Evolutionary conservation across 2,888 invertebrate genomes (phyloP), one percentile per base, ranked within the genome.

Genomic region (Agriopis marginaria): DNA sequence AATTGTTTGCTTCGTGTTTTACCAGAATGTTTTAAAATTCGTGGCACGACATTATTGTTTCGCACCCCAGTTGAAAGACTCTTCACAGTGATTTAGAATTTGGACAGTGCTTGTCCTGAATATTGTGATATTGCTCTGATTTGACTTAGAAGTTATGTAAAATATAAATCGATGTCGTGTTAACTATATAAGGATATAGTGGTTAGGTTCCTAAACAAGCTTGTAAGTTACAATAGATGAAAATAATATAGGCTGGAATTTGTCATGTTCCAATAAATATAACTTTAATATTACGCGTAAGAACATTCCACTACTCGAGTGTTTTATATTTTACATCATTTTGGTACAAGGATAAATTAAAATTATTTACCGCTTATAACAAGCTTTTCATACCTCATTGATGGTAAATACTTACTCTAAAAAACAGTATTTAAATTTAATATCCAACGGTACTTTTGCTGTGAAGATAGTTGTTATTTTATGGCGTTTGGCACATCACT

Each of bases 91-190:
- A 66, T 78, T 78, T 74, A 63, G 63, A 72, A 73, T 79, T 75
- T 71, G 91, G 91, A 84, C 88, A 75, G 65, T 69, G 73, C 67
- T 73, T 79, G 88, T 90, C 89, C 89, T 82, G 83, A 86, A 89
- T 89, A 91, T 67, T 93, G 93, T 93, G 93, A 93, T 93, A 93
- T 92, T 92, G 89, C 88, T 87, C 90, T 90, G 90, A 86, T 83
- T 89, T 84, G 86, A 80, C 74, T 87, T 88, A 85, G 84, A 81
- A 82, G 75, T 72, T 68, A 77, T 89, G 87, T 91, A 90, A 88
- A 87, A 89, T 89, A 88, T 85, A 82, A 86, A 84, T 92, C 82
- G 89, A 92, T 93, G 92, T 92, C 85, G 89, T 92, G 86, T 88
- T 89, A 84, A 85, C 79, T 84, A 82, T 82, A 75, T 83, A 81